Percentiles rank a stretch among this genome's conserved stretches.
phyloP scores from a whole-genome alignment of 2,113 vertebrate species.

The Cololabis saira region DNA sequence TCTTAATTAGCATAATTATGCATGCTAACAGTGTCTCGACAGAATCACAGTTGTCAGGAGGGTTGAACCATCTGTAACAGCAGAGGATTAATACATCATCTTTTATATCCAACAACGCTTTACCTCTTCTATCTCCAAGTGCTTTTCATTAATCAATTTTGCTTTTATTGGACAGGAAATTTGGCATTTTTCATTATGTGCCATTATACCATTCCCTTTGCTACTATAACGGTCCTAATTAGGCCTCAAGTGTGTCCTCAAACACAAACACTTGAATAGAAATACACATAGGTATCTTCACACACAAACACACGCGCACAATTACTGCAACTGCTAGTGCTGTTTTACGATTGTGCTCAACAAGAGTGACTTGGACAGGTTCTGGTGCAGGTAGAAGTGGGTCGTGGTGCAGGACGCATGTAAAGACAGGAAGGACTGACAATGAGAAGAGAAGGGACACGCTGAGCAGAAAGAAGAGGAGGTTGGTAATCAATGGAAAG shows the following conservation, averaged over 20 bases:
- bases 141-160: slow-evolving; percentile 99
- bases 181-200: slow-evolving; percentile 97
- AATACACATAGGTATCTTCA: slow-evolving; percentile 32
- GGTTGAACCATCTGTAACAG: slow-evolving; percentile 99
- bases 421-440: slow-evolving; percentile 41
- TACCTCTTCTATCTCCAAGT: slow-evolving; percentile 97
- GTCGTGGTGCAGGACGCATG: slow-evolving; percentile 8
- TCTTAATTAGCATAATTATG: slow-evolving; percentile 99
- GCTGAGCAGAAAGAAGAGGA: slow-evolving; percentile 58
- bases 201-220: slow-evolving; percentile 92
- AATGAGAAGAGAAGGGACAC: slow-evolving; percentile 63
- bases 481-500: slow-evolving; percentile 67
- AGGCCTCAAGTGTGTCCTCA: slow-evolving; percentile 91
- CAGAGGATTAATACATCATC: slow-evolving; percentile 99
- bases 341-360: slow-evolving; percentile 48
- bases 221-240: slow-evolving; percentile 95
- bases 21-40: slow-evolving; percentile 99
- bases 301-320: slow-evolving; percentile 22
- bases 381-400: slow-evolving; percentile 15
- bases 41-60: slow-evolving; percentile 99
- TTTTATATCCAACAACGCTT: slow-evolving; percentile 98
- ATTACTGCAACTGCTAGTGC: slow-evolving; percentile 28
- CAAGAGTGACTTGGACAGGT: slow-evolving; percentile 28
- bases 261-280: slow-evolving; percentile 87
- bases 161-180: slow-evolving; percentile 97